Conservation (phyloP, 2,113 vertebrate species). For the Condylura cristata region DNA sequence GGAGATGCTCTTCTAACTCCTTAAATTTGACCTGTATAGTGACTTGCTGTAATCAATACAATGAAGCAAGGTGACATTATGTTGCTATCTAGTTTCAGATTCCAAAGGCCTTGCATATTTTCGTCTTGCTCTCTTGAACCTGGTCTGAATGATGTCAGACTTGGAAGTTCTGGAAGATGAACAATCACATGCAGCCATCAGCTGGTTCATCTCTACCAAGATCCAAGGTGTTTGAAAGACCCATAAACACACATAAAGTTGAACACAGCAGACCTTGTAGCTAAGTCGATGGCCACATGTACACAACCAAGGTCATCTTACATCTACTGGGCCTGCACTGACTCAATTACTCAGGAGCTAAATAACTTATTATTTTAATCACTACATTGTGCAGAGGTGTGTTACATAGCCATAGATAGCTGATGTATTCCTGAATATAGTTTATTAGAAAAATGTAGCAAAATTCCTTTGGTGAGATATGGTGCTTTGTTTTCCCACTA, state of each 20-base stretch:
- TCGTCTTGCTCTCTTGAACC: not conserved
- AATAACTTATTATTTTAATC: not conserved
- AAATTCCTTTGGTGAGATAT: not conserved
- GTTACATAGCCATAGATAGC: not conserved
- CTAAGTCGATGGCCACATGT: not conserved
- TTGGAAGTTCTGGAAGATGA: not conserved
- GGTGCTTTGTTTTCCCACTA: not conserved
- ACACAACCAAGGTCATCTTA: not conserved
- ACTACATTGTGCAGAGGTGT: not conserved
- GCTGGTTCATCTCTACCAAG: not conserved
- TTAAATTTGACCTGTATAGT: not conserved
- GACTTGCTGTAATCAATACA: not conserved
- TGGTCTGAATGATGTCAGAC: not conserved
- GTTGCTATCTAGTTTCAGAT: not conserved
- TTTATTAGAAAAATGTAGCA: not conserved
- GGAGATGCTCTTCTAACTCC: not conserved
- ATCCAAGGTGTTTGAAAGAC: not conserved
- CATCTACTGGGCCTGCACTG: accelerated
- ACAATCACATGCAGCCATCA: not conserved
- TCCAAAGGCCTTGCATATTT: accelerated
- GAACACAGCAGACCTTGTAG: not conserved
- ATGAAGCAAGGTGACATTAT: not conserved
- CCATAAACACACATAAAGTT: not conserved
- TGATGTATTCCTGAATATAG: not conserved
- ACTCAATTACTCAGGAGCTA: not conserved